Conservation (phyloP, 1,140 invertebrate species). For the Scylla paramamosain region DNA sequence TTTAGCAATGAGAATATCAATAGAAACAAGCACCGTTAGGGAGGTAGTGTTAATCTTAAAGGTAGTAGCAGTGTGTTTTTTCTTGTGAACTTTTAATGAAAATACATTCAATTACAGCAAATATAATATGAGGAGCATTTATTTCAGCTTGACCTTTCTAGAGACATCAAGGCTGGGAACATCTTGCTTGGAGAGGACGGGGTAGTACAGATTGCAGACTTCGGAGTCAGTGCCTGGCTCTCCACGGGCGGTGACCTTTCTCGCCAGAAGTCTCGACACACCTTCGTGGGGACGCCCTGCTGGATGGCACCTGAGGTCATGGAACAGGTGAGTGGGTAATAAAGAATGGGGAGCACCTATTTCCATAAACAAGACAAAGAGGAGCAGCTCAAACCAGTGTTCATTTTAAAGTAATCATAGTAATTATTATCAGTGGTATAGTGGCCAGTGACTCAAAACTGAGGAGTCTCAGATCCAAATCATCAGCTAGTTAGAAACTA, state of each 20-base stretch:
- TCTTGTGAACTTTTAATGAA: too few relatives aligned
- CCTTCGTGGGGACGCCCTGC: slow-evolving; percentile 89
- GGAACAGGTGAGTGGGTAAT: slow-evolving; percentile 89
- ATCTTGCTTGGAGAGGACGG: slow-evolving; percentile 98
- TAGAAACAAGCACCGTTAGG: too few relatives aligned
- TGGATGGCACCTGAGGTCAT: slow-evolving; percentile 99
- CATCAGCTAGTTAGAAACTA: too few relatives aligned
- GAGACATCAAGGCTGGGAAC: slow-evolving; percentile 99
- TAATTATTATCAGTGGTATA: too few relatives aligned
- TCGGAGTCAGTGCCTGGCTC: slow-evolving; percentile 96
- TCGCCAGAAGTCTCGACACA: slow-evolving; percentile 90
- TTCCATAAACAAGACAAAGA: not conserved
- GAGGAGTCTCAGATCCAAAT: too few relatives aligned
- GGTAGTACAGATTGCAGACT: slow-evolving; percentile 98
- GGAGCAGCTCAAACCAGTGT: not conserved
- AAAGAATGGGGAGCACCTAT: not conserved
- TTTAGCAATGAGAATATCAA: too few relatives aligned
- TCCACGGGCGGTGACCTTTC: slow-evolving; percentile 94
- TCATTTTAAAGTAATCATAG: too few relatives aligned
- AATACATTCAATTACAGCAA: not conserved
- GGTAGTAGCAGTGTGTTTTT: too few relatives aligned
- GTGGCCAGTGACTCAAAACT: too few relatives aligned
- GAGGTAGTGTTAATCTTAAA: too few relatives aligned
- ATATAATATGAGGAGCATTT: slow-evolving; percentile 18
- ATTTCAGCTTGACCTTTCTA: slow-evolving; percentile 80